phyloP scores from a whole-genome alignment of 2,797 vertebrate species.

The Galaxias olidus region DNA sequence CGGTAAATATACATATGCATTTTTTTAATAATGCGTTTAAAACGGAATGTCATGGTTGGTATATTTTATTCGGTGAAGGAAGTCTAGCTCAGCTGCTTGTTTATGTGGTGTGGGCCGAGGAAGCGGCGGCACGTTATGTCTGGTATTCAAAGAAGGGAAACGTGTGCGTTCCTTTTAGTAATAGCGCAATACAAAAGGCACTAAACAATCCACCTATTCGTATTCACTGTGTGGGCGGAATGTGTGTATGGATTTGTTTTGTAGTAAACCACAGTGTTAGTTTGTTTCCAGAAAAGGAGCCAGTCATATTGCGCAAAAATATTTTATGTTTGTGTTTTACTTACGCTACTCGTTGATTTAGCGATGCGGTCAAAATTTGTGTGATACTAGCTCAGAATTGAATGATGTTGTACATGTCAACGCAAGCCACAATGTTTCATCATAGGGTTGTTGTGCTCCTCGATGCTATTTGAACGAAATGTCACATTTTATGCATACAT shows the following conservation, averaged over 20 bases:
- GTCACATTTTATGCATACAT: too few relatives aligned
- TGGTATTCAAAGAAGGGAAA: constrained; percentile 22
- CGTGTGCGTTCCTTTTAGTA: constrained; percentile 25
- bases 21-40: not conserved
- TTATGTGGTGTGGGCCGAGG: not conserved
- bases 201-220: constrained; percentile 32
- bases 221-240: constrained; percentile 20
- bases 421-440: too few relatives aligned
- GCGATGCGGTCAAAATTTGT: too few relatives aligned
- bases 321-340: not conserved
- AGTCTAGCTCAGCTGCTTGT: constrained; percentile 5
- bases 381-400: too few relatives aligned
- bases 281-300: not conserved
- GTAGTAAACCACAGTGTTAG: constrained; percentile 12
- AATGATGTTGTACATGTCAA: too few relatives aligned
- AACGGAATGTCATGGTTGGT: not conserved
- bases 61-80: not conserved
- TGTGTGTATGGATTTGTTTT: constrained; percentile 8
- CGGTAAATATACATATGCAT: constrained; percentile 30
- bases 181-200: constrained; percentile 23
- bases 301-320: not conserved
- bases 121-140: constrained; percentile 11
- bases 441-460: too few relatives aligned
- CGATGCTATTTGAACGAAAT: too few relatives aligned
- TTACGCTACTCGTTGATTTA: too few relatives aligned